Percentiles rank a stretch among this genome's conserved stretches.
Evolutionary conservation across 2,113 vertebrate genomes (phyloP).

Genomic region (Crotalus horridus): DNA sequence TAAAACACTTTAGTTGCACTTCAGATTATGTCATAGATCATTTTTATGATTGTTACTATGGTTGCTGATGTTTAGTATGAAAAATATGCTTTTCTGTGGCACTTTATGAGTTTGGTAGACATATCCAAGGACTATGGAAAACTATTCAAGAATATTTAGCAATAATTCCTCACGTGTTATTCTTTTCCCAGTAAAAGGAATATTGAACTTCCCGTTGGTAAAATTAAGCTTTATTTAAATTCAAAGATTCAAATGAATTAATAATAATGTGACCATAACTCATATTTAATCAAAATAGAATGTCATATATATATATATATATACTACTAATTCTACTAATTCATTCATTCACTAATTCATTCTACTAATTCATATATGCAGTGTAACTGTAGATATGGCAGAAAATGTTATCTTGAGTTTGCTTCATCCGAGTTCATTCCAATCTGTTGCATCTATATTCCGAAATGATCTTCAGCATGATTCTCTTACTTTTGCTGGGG

Average conservation of each 20-base stretch:
- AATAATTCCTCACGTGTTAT: not conserved
- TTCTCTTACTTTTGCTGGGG: constrained; percentile 13
- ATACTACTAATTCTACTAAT: no score
- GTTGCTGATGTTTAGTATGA: constrained; percentile 3
- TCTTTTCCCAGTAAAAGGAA: not conserved
- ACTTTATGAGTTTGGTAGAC: not conserved
- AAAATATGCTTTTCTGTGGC: not conserved
- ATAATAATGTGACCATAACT: not conserved
- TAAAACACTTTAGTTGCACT: not conserved
- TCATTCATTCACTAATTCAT: no score
- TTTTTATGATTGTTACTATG: not conserved
- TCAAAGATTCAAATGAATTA: not conserved
- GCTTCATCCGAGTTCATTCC: not conserved
- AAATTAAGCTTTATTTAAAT: not conserved
- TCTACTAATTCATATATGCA: not conserved
- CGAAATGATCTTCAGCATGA: constrained; percentile 6
- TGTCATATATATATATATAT: not conserved
- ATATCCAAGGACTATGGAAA: not conserved
- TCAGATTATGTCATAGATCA: not conserved
- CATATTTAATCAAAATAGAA: not conserved
- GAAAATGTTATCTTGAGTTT: not conserved
- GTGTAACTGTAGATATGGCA: not conserved
- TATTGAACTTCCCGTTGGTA: not conserved
- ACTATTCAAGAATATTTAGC: not conserved
- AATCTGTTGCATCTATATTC: constrained; percentile 1